Evolutionary conservation across 2,888 invertebrate genomes (phyloP).

Genomic region (Sceliomorpha sp.): DNA sequence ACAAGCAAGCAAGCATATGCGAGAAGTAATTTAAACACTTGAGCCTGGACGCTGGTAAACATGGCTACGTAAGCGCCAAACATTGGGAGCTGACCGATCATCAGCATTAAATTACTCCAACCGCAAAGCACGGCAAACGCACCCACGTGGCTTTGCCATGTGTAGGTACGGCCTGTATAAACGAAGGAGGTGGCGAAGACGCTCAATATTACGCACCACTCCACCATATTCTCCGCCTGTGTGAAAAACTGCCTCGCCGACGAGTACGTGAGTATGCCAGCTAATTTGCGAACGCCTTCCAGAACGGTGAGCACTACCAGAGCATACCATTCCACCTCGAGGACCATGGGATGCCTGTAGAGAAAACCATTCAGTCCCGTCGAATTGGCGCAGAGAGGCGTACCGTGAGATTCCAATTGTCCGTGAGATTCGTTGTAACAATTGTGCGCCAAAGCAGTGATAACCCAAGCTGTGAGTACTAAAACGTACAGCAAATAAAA

Average conservation of each 20-base stretch:
- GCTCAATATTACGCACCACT: constrained; percentile 92
- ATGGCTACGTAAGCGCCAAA: constrained; percentile 95
- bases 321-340: constrained; percentile 92
- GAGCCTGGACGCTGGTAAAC: constrained; percentile 93
- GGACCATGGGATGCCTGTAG: constrained; percentile 87
- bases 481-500: constrained; percentile 90
- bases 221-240: constrained; percentile 92
- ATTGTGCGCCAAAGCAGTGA: constrained; percentile 91
- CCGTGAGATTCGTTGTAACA: constrained; percentile 86
- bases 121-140: constrained; percentile 92
- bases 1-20: constrained; percentile 92
- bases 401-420: constrained; percentile 85
- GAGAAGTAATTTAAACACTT: constrained; percentile 91
- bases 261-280: constrained; percentile 90
- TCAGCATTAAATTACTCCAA: constrained; percentile 94
- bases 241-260: constrained; percentile 90
- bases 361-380: constrained; percentile 89
- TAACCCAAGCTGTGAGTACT: constrained; percentile 89
- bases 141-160: constrained; percentile 93
- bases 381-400: constrained; percentile 83
- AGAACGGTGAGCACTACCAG: constrained; percentile 89
- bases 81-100: constrained; percentile 93
- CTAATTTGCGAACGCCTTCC: constrained; percentile 90
- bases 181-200: constrained; percentile 92
- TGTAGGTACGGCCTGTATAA: constrained; percentile 88